Evolutionary conservation across 2,797 vertebrate species (phyloP).

Genomic region (Rhodeus uyekii): DNA sequence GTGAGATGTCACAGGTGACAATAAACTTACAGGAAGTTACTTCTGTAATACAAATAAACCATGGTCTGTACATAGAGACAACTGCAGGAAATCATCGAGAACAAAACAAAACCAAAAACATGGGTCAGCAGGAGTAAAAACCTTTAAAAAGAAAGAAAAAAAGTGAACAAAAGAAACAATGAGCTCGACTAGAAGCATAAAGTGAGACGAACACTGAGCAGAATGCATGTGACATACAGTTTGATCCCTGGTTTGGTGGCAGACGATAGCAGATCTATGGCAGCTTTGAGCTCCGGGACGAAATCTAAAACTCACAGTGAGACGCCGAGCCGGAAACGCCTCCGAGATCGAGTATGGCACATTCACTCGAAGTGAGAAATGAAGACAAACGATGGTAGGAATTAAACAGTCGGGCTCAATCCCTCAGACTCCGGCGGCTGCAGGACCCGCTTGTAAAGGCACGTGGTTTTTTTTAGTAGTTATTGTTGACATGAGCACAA

Average conservation of each 20-base stretch:
- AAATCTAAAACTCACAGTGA: constrained; percentile 57
- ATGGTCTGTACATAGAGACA: constrained; percentile 54
- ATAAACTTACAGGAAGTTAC: constrained; percentile 67
- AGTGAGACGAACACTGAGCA: constrained; percentile 61
- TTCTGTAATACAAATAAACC: constrained; percentile 69
- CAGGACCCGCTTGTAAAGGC: constrained; percentile 71
- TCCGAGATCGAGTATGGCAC: constrained; percentile 72
- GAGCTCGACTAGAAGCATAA: constrained; percentile 43
- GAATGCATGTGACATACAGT: constrained; percentile 61
- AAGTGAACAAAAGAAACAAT: constrained; percentile 33
- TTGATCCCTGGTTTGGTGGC: constrained; percentile 63
- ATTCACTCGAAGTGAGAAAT: constrained; percentile 19
- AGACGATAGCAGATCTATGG: constrained; percentile 43
- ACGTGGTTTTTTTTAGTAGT: constrained; percentile 62
- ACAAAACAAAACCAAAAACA: constrained; percentile 41
- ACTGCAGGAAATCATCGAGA: constrained; percentile 21
- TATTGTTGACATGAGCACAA: constrained; percentile 68
- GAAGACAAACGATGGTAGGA: background rate
- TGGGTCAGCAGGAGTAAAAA: background rate
- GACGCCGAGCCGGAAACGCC: constrained; percentile 2
- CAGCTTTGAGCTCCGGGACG: constrained; percentile 68
- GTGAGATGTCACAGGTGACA: constrained; percentile 71
- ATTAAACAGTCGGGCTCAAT: constrained; percentile 15
- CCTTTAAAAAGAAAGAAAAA: background rate
- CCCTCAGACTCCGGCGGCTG: constrained; percentile 19